Percentiles rank a stretch among this genome's conserved stretches.
Conservation (phyloP, 2,888 invertebrate species). For the Drosophila longiperda region DNA sequence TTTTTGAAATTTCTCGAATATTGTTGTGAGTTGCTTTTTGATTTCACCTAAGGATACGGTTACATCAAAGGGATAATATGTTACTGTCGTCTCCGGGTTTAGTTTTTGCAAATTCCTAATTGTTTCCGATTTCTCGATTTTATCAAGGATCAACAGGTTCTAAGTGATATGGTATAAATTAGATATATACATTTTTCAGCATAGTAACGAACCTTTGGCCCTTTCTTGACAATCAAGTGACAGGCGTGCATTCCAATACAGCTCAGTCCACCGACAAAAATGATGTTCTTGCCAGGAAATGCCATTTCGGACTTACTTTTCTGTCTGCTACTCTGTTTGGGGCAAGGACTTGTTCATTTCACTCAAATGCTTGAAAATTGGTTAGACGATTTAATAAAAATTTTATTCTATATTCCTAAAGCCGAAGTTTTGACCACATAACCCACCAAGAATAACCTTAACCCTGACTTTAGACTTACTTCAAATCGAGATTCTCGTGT, state of each 20-base stretch:
- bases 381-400: background rate
- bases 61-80: conserved; percentile 69
- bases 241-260: conserved; percentile 79
- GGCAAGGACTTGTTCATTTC: background rate
- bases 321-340: background rate
- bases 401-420: background rate
- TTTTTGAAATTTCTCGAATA: conserved; percentile 56
- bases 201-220: conserved; percentile 48
- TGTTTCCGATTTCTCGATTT: conserved; percentile 56
- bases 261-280: conserved; percentile 76
- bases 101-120: conserved; percentile 24
- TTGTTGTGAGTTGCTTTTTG: conserved; percentile 62
- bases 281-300: conserved; percentile 68
- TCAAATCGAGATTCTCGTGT: background rate
- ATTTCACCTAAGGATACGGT: conserved; percentile 64
- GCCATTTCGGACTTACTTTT: conserved; percentile 20
- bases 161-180: conserved; percentile 20
- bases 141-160: conserved; percentile 77
- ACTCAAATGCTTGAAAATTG: background rate
- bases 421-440: background rate
- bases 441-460: background rate
- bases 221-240: conserved; percentile 54
- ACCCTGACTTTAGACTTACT: background rate
- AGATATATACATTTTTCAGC: background rate
- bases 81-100: conserved; percentile 53